Evolutionary conservation across 2,888 invertebrate genomes (phyloP).

Genomic region (Chamaedrilus cognettii): DNA sequence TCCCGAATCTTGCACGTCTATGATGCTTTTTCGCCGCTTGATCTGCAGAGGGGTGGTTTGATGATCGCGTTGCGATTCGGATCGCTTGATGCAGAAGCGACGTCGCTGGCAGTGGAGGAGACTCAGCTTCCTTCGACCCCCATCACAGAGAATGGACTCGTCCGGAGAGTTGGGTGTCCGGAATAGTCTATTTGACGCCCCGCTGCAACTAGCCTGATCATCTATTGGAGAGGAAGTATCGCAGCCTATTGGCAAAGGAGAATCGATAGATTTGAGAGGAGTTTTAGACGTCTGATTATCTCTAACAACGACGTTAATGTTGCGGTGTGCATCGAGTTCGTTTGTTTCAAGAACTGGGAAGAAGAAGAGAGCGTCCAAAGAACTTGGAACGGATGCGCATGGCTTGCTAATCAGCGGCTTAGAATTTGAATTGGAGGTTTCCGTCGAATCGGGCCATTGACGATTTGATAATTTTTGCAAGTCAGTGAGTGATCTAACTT

Average conservation of each 20-base stretch:
- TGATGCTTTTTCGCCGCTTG: conserved; percentile 5
- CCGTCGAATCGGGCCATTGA: too few species aligned
- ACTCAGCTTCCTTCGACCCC: not conserved
- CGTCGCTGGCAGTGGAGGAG: not conserved
- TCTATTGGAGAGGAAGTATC: not conserved
- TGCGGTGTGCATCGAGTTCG: not conserved
- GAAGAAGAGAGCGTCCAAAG: conserved; percentile 22
- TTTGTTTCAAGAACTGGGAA: conserved; percentile 23
- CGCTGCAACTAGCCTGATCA: not conserved
- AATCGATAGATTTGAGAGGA: too few species aligned
- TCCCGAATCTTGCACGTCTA: too few species aligned
- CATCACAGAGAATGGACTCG: not conserved
- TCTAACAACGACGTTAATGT: too few species aligned
- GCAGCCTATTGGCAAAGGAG: too few species aligned
- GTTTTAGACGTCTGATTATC: too few species aligned
- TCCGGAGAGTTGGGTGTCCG: conserved; percentile 11
- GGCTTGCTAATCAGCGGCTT: too few species aligned
- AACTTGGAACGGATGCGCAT: too few species aligned
- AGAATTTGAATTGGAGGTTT: too few species aligned
- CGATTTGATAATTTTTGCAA: too few species aligned
- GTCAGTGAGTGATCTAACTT: too few species aligned
- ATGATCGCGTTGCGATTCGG: conserved; percentile 11
- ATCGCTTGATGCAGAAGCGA: conserved; percentile 11
- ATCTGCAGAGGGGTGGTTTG: conserved; percentile 15
- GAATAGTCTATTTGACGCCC: conserved; percentile 7